Evolutionary conservation across 1,140 invertebrate genomes (phyloP).

Genomic region (Drosophila insularis): DNA sequence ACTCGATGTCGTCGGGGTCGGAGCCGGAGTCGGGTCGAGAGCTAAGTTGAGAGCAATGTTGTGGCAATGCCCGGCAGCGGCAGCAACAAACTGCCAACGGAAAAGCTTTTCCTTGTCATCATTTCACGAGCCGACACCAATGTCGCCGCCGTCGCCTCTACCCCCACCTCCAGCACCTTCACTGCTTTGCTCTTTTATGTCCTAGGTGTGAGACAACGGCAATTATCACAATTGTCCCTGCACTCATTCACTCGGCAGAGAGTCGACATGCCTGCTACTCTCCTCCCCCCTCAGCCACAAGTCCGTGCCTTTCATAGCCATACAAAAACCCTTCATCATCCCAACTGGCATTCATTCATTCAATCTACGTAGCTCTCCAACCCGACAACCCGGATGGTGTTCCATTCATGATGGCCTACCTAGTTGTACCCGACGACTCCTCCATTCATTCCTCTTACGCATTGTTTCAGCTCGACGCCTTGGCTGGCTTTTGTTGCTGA

Average conservation of each 20-base stretch:
- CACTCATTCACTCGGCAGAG: conserved; percentile 49
- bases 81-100: conserved; percentile 66
- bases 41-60: conserved; percentile 9
- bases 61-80: conserved; percentile 26
- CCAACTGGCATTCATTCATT: conserved; percentile 67
- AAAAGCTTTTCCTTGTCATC: conserved; percentile 80
- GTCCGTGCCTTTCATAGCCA: neutral
- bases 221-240: conserved; percentile 79
- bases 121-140: conserved; percentile 68
- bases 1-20: conserved; percentile 22
- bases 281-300: no score
- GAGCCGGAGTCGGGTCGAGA: neutral
- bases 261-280: conserved; percentile 10
- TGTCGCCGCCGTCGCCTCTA: neutral
- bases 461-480: conserved; percentile 76
- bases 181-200: conserved; percentile 13
- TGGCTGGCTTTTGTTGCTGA: conserved; percentile 70
- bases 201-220: conserved; percentile 77
- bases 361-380: conserved; percentile 19
- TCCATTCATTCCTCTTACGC: conserved; percentile 66
- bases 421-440: neutral
- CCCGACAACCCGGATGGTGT: neutral
- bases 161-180: no score
- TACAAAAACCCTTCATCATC: conserved; percentile 21
- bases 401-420: neutral